phyloP scores from a whole-genome alignment of 2,113 vertebrate genomes.

The Clarias batrachus region DNA sequence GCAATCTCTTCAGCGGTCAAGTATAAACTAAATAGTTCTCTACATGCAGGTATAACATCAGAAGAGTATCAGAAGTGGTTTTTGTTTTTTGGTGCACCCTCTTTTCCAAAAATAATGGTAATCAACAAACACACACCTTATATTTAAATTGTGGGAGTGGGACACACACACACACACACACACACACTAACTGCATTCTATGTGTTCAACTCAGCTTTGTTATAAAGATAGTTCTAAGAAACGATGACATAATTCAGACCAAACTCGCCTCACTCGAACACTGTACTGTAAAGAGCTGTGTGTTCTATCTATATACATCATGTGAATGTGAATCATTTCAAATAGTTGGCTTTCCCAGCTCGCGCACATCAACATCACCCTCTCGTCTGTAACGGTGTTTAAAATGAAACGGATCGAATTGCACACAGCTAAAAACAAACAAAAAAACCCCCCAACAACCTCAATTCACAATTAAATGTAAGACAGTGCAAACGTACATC shows the following conservation, averaged over 20 bases:
- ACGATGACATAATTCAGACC: conserved; percentile 25
- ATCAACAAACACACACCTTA: not conserved
- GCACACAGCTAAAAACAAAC: conserved; percentile 57
- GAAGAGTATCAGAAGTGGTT: conserved; percentile 24
- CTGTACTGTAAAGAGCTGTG: conserved; percentile 41
- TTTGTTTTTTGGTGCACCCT: not conserved
- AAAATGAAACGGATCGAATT: conserved; percentile 57
- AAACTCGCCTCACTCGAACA: conserved; percentile 28
- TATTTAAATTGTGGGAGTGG: not conserved
- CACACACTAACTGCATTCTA: too few species aligned
- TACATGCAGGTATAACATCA: conserved; percentile 17
- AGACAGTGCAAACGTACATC: conserved; percentile 72
- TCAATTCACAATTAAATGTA: conserved; percentile 66
- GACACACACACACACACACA: too few species aligned
- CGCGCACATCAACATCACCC: conserved; percentile 47
- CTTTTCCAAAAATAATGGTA: not conserved
- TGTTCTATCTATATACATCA: conserved; percentile 33
- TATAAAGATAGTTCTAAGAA: not conserved
- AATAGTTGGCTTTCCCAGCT: conserved; percentile 31
- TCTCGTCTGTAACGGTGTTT: conserved; percentile 55
- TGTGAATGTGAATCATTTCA: conserved; percentile 55
- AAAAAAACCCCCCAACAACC: conserved; percentile 6
- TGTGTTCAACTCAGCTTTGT: not conserved
- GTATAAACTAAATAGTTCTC: conserved; percentile 21
- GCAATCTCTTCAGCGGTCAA: conserved; percentile 44